These are phyloP conservation scores for Tapirus terrestris DNA, from an alignment of 2,113 vertebrate genomes.

Conservation along the genomic window DNA sequence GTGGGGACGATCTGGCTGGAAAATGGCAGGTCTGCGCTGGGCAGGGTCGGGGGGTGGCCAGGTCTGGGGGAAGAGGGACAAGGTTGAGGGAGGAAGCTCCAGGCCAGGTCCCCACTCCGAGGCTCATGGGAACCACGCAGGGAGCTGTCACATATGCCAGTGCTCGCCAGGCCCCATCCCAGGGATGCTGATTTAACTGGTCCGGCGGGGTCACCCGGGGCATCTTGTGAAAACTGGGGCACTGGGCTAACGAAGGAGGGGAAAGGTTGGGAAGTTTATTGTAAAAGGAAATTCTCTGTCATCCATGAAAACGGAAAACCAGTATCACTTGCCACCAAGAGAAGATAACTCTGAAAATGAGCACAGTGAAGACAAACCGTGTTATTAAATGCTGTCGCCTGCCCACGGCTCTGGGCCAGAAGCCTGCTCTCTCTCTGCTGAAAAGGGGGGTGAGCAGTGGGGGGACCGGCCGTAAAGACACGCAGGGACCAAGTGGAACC, in stretches of 20 bases:
- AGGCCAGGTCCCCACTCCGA: background rate
- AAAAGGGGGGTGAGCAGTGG: rapidly evolving
- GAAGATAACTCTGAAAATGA: background rate
- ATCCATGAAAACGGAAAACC: background rate
- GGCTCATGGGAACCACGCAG: background rate
- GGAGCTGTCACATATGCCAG: background rate
- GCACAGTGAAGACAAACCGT: rapidly evolving
- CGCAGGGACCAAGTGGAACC: rapidly evolving
- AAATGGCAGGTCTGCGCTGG: too few relatives aligned
- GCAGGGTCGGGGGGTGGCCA: too few relatives aligned
- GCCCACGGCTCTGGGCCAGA: rapidly evolving
- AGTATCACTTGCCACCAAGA: background rate
- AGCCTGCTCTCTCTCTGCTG: background rate
- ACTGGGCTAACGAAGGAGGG: background rate
- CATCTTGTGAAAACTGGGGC: background rate
- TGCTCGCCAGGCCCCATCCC: background rate
- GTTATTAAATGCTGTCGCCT: rapidly evolving
- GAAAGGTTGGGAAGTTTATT: background rate
- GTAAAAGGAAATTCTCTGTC: background rate
- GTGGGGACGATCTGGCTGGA: too few relatives aligned
- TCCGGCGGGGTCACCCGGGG: rapidly evolving
- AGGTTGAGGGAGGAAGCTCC: background rate
- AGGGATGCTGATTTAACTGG: background rate
- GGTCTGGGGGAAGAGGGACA: background rate
- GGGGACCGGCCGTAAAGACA: rapidly evolving